A percentile compares a stretch with the other conserved stretches of the same genome.
Conservation (phyloP, 1,140 invertebrate genomes). For the Zaprionus ghesquierei region DNA sequence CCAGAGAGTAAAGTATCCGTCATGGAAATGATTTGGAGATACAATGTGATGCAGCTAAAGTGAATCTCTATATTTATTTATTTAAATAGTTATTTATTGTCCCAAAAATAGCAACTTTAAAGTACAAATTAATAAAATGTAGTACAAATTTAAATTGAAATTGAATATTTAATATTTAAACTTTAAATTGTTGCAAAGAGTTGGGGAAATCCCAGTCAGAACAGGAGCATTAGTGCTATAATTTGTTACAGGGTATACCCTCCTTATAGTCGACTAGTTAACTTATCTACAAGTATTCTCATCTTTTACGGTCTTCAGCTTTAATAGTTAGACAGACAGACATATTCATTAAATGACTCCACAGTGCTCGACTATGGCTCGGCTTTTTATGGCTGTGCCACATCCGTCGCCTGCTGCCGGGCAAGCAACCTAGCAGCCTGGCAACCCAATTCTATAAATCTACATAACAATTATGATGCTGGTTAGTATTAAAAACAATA, state of each 20-base stretch:
- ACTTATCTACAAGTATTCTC: not conserved
- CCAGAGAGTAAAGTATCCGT: conserved; percentile 5
- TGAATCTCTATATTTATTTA: no score
- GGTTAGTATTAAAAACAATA: conserved; percentile 71
- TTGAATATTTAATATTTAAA: no score
- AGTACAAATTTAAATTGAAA: no score
- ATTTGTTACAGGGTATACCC: no score
- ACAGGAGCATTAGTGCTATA: no score
- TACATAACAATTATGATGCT: conserved; percentile 77
- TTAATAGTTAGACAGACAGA: not conserved
- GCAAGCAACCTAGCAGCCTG: no score
- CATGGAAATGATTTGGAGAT: conserved; percentile 43
- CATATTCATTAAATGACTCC: conserved; percentile 1
- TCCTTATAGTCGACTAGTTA: no score
- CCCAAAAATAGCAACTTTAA: no score
- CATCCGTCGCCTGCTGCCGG: conserved; percentile 48
- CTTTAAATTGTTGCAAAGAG: no score
- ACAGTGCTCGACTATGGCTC: conserved; percentile 16
- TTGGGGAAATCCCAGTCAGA: no score
- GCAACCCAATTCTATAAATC: conserved; percentile 70
- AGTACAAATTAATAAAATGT: not conserved
- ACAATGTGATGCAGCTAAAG: conserved; percentile 40
- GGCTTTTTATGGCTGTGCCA: conserved; percentile 36
- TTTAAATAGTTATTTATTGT: no score
- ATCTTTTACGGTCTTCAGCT: not conserved